Conservation (phyloP, 2,888 invertebrate genomes). For the Synergus umbraculus region DNA sequence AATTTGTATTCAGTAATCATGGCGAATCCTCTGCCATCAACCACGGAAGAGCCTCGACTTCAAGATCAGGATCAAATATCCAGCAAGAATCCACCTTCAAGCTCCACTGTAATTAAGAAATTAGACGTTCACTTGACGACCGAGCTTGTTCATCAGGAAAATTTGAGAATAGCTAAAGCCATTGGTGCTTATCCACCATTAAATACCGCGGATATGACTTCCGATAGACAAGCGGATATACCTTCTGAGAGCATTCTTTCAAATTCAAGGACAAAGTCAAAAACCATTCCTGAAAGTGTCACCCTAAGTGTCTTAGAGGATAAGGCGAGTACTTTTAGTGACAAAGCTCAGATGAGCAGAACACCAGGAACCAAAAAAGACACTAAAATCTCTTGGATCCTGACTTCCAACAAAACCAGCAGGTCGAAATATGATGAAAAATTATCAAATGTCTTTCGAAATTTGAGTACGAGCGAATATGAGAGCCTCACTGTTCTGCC, state of each 20-base stretch:
- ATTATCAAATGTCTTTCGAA: constrained; percentile 41
- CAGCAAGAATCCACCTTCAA: constrained; percentile 9
- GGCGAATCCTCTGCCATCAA: constrained; percentile 66
- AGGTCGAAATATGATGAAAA: constrained; percentile 60
- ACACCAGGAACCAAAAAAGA: constrained; percentile 61
- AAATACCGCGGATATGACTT: constrained; percentile 50
- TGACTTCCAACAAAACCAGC: constrained; percentile 60
- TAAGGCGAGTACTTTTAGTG: constrained; percentile 13
- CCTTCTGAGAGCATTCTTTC: constrained; percentile 15
- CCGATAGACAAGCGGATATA: constrained; percentile 18
- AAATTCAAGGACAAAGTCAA: constrained; percentile 9
- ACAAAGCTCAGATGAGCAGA: constrained; percentile 39
- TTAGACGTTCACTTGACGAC: constrained; percentile 28
- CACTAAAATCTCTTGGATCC: constrained; percentile 66
- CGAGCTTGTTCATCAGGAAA: constrained; percentile 45
- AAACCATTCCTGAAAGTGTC: background rate
- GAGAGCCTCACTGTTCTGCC: constrained; percentile 65
- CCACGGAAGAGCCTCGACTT: constrained; percentile 59
- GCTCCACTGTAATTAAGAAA: constrained; percentile 10
- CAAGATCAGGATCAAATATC: constrained; percentile 51
- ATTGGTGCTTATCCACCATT: constrained; percentile 63
- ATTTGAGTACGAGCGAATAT: constrained; percentile 53
- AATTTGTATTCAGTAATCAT: constrained; percentile 58
- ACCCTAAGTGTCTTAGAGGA: background rate
- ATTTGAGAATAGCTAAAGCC: constrained; percentile 67